A percentile compares a stretch with the other conserved stretches of the same genome.
These are phyloP conservation scores for Gallinago stenura DNA, from an alignment of 2,797 vertebrate genomes.

Conservation along the genomic window DNA sequence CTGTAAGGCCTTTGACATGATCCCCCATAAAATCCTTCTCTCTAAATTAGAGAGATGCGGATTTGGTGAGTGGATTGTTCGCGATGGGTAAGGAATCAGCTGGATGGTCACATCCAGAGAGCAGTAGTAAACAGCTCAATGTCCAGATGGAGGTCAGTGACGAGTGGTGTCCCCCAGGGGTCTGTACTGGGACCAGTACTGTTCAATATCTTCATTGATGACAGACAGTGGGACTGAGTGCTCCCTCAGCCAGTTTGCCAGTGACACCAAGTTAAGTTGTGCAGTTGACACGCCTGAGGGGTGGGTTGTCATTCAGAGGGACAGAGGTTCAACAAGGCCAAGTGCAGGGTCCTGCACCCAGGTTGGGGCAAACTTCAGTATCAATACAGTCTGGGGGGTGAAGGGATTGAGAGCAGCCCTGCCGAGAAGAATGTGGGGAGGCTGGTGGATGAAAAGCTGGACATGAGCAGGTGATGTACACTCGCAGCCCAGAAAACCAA, in stretches of 20 bases:
- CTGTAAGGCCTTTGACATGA: background rate
- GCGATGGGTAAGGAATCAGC: background rate
- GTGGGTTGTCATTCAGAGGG: background rate
- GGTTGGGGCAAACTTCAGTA: background rate
- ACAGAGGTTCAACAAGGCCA: background rate
- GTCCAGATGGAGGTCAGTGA: background rate
- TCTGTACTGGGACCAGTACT: background rate
- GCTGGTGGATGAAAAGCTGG: background rate
- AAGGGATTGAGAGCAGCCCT: background rate
- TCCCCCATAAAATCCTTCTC: background rate
- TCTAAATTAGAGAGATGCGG: background rate
- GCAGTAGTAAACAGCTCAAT: background rate
- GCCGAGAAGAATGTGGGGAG: background rate
- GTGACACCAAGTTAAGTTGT: background rate
- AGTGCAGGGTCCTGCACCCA: background rate
- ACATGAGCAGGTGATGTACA: background rate
- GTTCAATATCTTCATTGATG: background rate
- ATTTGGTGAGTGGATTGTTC: background rate
- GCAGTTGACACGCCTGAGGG: background rate
- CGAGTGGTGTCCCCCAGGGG: background rate
- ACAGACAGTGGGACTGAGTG: background rate
- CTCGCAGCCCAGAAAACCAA: background rate
- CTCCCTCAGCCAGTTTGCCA: background rate
- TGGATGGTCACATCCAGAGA: background rate
- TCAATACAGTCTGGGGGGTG: background rate